Evolutionary conservation across 2,888 invertebrate genomes (phyloP), one percentile per base, ranked within the genome.

Genomic region (Pachydiplax longipennis): DNA sequence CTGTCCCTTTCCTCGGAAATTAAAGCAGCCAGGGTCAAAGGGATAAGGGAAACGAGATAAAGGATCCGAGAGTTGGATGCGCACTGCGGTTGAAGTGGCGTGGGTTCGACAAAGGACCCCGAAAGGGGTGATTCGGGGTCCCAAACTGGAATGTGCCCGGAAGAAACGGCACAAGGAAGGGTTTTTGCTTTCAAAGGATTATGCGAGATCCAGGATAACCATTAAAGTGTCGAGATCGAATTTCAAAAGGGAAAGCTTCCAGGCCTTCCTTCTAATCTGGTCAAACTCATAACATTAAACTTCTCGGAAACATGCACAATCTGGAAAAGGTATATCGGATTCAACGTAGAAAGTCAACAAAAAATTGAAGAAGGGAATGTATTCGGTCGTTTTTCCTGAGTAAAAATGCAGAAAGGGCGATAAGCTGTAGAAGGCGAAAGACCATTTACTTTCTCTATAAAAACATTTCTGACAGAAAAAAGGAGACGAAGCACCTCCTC

Each of bases 1-100:
- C n/a, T 12, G 40, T 31, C 83, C 58, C 87, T 87, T 87, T 87
- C 87, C 61, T 58, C 61, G 87, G 87, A 87, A 87, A 87, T 87
- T 61, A 87, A 87, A 87, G 87, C 87, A 61, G 87, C 37, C 18
- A 40, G 37, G 37, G 53, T 53, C 31, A 31, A 31, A 31, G 61
- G 61, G 37, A 61, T n/a, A 13, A 31, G 61, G 61, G 37, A 61
- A 44, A 13, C 73, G 37, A 35, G 53, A 58, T 31, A 18, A 31
- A 31, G 40, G 61, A 22, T 25, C 25, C 44, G 10, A 44, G 81
- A 44, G 13, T 37, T 22, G n/a, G 44, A 82, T 40, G 22, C 31
- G 35, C 35, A 37, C 48, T 58, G 22, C 22, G 37, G 58, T 48
- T 87, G 37, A 87, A 61, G 61, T 58, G 87, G 87, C 87, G 65